These are phyloP conservation scores for Cyanoramphus novaezelandiae DNA, from an alignment of 2,113 vertebrate species.

Conservation along the genomic window DNA sequence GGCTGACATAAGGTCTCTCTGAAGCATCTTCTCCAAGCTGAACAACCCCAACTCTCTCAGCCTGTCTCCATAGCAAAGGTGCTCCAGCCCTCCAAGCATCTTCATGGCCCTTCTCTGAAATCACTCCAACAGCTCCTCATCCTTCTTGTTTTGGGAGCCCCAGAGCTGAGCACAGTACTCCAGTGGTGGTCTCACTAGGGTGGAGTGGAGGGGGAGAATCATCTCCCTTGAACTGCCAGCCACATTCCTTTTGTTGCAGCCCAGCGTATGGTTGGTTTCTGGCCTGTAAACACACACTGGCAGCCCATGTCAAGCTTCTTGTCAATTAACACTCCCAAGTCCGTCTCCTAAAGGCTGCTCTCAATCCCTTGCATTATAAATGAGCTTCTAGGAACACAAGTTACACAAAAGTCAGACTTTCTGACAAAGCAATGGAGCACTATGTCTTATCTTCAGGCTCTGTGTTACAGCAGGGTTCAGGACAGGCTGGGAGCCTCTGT, in stretches of 20 bases:
- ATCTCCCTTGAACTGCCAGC: neutral
- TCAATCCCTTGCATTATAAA: neutral
- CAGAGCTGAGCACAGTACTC: neutral
- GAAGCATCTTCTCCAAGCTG: neutral
- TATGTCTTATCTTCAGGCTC: accelerated
- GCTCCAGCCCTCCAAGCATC: neutral
- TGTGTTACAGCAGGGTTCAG: neutral
- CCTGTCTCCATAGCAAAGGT: neutral
- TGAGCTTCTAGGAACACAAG: neutral
- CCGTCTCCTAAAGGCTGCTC: neutral
- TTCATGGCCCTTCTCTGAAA: neutral
- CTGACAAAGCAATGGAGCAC: accelerated
- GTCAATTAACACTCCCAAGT: neutral
- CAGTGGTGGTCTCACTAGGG: neutral
- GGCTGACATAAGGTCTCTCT: neutral
- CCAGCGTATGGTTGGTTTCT: neutral
- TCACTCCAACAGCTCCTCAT: neutral
- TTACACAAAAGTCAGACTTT: neutral
- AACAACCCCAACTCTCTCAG: neutral
- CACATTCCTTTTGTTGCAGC: neutral
- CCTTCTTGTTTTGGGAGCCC: neutral
- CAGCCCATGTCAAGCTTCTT: neutral
- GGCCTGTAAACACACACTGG: neutral
- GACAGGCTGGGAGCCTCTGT: accelerated
- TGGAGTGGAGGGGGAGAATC: neutral